Base-by-base conservation (phyloP, 2,797 vertebrate species). In the Arnoldichthys spilopterus region DNA sequence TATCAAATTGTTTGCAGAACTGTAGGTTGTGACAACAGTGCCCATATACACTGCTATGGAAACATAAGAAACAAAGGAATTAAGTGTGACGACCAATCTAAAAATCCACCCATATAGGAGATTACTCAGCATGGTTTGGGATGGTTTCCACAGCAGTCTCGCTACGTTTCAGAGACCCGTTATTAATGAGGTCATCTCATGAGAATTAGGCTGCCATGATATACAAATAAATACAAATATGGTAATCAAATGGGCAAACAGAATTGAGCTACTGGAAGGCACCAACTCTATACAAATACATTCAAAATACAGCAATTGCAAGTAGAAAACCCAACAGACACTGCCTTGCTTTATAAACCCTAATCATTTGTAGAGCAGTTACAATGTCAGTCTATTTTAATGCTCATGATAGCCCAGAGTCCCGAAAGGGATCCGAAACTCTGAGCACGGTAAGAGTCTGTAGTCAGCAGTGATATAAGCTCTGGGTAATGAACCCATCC, bases 401-500 rank as follows among this genome's bases (percentile, higher is more conserved):
- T 70, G 72, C 58, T 45, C 47, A 40, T 70, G 26, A 69, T 11
- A 56, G 51, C 47, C 59, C 51, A 72, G 18, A 45, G 63, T 69
- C 32, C 6, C 37, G 66, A 32, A 58, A 64, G 24, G 37, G 26
- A 40, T 67, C 6, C 3, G 47, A 77, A 49, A 76, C 74, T 77
- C 72, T 72, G 76, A 79, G 54, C 77, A 77, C 67, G 83, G 88
- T 89, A 86, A 12, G 16, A 69, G 32, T n/a, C 77, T 26, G 64
- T 47, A 69, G 43, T 74, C 72, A 62, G 54, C 72, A 53, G n/a
- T 69, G 83, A 90, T 85, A 88, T 78, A 43, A 83, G 84, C 86
- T 87, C 63, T 51, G 63, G 76, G 74, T 86, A 88, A 83, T 79
- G 85, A 88, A 88, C 84, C 68, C 43, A 54, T 61, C 56, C 24